phyloP scores from a whole-genome alignment of 2,888 invertebrate species.

The Trachelus tabidus region DNA sequence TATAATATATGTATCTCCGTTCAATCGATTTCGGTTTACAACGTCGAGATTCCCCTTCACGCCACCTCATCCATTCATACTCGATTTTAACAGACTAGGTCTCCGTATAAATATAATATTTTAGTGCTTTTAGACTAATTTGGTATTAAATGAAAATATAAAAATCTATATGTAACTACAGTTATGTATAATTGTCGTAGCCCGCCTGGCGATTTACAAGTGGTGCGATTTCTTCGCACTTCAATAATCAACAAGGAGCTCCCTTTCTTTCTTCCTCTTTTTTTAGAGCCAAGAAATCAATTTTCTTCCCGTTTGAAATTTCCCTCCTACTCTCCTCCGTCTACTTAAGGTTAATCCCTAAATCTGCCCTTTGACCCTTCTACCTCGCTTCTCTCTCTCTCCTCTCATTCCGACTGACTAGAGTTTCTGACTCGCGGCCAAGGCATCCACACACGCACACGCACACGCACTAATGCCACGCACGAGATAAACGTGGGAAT shows the following conservation, averaged over 20 bases:
- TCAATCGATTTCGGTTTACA: neutral
- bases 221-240: slow-evolving; percentile 2
- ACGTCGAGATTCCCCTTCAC: neutral
- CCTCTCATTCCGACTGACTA: too few relatives aligned
- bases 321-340: neutral
- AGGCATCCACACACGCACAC: too few relatives aligned
- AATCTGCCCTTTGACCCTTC: neutral
- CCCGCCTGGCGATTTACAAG: slow-evolving; percentile 19
- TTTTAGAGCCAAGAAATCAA: neutral
- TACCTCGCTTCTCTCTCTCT: too few relatives aligned
- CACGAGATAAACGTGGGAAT: too few relatives aligned
- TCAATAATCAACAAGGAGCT: neutral
- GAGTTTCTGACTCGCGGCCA: too few relatives aligned
- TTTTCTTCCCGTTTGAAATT: neutral
- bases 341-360: neutral
- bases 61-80: slow-evolving; percentile 12
- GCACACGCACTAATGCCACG: too few relatives aligned
- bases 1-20: too few relatives aligned
- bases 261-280: neutral
- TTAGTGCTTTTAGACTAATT: slow-evolving; percentile 30
- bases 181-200: slow-evolving; percentile 19
- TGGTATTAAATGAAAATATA: slow-evolving; percentile 33
- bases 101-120: slow-evolving; percentile 33
- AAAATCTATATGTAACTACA: slow-evolving; percentile 30
- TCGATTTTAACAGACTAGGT: slow-evolving; percentile 25